These are phyloP conservation scores for Plagodis dolabraria DNA, from an alignment of 2,888 invertebrate genomes.

Conservation along the genomic window DNA sequence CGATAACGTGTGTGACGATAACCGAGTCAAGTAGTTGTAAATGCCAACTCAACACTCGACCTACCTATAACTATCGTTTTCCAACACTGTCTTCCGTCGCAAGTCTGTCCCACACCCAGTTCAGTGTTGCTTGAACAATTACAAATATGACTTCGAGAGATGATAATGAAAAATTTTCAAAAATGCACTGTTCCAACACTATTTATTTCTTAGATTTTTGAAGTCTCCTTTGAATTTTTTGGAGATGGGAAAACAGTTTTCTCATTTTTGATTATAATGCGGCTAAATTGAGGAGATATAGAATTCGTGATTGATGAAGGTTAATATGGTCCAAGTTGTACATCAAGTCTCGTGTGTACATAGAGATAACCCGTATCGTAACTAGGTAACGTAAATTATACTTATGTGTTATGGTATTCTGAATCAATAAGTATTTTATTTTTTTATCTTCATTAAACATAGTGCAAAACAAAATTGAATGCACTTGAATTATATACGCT, in stretches of 20 bases:
- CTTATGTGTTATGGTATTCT: constrained; percentile 3
- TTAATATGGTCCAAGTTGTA: too few species aligned
- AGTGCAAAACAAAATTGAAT: too few species aligned
- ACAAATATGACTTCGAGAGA: constrained; percentile 11
- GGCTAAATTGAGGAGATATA: constrained; percentile 40
- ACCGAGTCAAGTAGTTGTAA: constrained; percentile 69
- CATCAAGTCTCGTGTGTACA: too few species aligned
- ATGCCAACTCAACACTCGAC: constrained; percentile 81
- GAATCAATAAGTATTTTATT: not conserved
- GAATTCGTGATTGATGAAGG: too few species aligned
- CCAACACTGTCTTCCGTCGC: constrained; percentile 70
- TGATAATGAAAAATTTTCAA: constrained; percentile 1
- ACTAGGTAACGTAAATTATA: not conserved
- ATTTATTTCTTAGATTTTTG: constrained; percentile 27
- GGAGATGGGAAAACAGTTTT: constrained; percentile 22
- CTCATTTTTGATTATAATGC: constrained; percentile 44
- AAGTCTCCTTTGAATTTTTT: constrained; percentile 18
- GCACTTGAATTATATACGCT: too few species aligned
- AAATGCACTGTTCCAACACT: not conserved
- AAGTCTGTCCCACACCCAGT: constrained; percentile 71
- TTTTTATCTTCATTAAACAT: not conserved
- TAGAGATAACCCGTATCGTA: too few species aligned
- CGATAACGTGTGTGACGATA: constrained; percentile 74
- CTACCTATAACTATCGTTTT: constrained; percentile 80
- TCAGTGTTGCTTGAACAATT: constrained; percentile 64